These are phyloP conservation scores for Exephanes ischioxanthus DNA, from an alignment of 2,888 invertebrate genomes.

Conservation along the genomic window DNA sequence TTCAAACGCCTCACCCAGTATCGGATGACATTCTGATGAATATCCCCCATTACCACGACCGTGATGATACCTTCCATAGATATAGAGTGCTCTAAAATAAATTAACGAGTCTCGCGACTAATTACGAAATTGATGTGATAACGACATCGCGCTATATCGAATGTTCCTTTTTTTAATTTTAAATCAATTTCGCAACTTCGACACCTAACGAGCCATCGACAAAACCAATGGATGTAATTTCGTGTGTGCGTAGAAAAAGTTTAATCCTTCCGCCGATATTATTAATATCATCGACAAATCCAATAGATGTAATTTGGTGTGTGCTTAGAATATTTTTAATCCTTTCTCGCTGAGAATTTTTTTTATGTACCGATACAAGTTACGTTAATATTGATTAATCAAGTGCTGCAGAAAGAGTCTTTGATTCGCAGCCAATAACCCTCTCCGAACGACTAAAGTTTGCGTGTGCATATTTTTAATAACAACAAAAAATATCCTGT, in stretches of 20 bases:
- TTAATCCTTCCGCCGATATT: too few relatives aligned
- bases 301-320: not conserved
- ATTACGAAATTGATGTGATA: not conserved
- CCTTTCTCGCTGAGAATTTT: too few relatives aligned
- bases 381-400: too few relatives aligned
- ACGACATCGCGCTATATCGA: not conserved
- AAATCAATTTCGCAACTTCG: not conserved
- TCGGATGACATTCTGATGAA: not conserved
- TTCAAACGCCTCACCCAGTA: conserved; percentile 5
- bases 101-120: not conserved
- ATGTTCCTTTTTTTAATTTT: not conserved
- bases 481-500: too few relatives aligned
- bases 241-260: not conserved
- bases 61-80: not conserved
- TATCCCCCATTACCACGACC: not conserved
- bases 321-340: not conserved
- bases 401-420: not conserved
- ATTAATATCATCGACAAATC: not conserved
- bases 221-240: not conserved
- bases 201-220: not conserved
- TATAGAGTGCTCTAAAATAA: not conserved
- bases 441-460: not conserved
- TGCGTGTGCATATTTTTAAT: too few relatives aligned
- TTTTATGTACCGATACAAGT: too few relatives aligned
- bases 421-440: not conserved